Evolutionary conservation across 2,888 invertebrate species (phyloP), one percentile per base, ranked within the genome.

Genomic region (Orchesellides sinensis): DNA sequence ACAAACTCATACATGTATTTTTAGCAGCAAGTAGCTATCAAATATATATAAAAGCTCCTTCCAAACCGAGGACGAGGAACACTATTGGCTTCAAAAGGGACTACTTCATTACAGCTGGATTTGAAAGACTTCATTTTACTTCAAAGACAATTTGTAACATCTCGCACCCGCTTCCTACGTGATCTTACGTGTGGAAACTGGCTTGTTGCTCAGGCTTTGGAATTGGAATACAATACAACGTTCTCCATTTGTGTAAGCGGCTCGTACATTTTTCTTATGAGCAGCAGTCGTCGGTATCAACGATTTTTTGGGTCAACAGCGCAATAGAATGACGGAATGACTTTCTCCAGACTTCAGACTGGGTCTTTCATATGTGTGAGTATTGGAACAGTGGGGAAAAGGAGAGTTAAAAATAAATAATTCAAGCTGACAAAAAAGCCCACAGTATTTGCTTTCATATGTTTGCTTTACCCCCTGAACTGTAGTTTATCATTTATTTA

Each of bases 81-180:
- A n/a, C n/a, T n/a, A n/a, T n/a, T n/a, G n/a, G n/a, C n/a, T n/a
- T 47, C n/a, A 59, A 29, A 27, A 54, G 17, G 17, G 59, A 17
- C 1, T 59, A 19, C 32, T 5, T 29, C 59, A 59, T 59, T 59
- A 63, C 21, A 40, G 40, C 21, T 63, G 61, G 35, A 23, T 21
- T 5, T 23, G 23, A 4, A 59, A 61, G 61, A 66, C 45, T 77
- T 68, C 45, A 66, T 66, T 56, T 56, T 40, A 56, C 68, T 77
- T 27, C 29, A 59, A 77, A 77, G 68, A 77, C 75, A 59, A 54
- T 74, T 74, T 65, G 73, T 52, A 52, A 70, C 23, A 29, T 25
- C 25, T 63, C 54, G 32, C 8, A 54, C 63, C 45, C 65, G 23
- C 32, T 59, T 73, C 12, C 32, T 72, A 72, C 72, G 72, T 73